A percentile compares a stretch with the other conserved stretches of the same genome.
phyloP scores from a whole-genome alignment of 2,888 invertebrate species.

The Mythimna impura region DNA sequence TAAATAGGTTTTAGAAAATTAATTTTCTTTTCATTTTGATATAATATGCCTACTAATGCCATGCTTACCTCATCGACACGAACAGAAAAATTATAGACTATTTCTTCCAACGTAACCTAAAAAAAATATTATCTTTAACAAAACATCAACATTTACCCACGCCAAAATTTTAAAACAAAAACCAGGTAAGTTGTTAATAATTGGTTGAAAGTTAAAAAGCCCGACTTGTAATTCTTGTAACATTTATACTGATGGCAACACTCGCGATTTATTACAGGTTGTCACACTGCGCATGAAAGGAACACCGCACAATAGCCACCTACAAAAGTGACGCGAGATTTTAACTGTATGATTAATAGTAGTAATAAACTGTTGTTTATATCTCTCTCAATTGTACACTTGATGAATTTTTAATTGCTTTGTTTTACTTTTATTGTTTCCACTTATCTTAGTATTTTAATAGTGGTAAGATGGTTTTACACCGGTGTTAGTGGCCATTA shows the following conservation, averaged over 20 bases:
- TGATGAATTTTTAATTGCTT: slow-evolving; percentile 67
- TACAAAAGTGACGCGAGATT: slow-evolving; percentile 63
- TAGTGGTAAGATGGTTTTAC: not conserved
- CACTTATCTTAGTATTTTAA: slow-evolving; percentile 43
- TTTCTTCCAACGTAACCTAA: not conserved
- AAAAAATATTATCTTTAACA: not conserved
- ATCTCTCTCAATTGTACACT: slow-evolving; percentile 59
- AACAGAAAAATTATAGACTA: not conserved
- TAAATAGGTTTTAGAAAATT: not conserved
- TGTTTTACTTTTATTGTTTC: slow-evolving; percentile 59
- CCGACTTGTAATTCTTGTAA: slow-evolving; percentile 63
- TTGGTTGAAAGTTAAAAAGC: slow-evolving; percentile 68
- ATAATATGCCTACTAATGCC: not conserved
- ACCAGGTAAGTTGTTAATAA: slow-evolving; percentile 64
- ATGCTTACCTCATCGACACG: not conserved
- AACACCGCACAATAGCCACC: slow-evolving; percentile 67
- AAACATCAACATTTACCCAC: slow-evolving; percentile 14
- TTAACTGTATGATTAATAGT: slow-evolving; percentile 66
- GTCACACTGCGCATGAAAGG: slow-evolving; percentile 64
- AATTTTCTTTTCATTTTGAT: not conserved
- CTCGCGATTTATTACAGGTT: slow-evolving; percentile 65
- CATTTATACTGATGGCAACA: slow-evolving; percentile 67
- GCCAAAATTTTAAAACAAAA: slow-evolving; percentile 50
- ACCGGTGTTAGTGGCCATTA: slow-evolving; percentile 15
- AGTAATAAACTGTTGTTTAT: slow-evolving; percentile 65